These are phyloP conservation scores for Rhamphomyia laevipes DNA, from an alignment of 2,888 invertebrate genomes.

Conservation along the genomic window DNA sequence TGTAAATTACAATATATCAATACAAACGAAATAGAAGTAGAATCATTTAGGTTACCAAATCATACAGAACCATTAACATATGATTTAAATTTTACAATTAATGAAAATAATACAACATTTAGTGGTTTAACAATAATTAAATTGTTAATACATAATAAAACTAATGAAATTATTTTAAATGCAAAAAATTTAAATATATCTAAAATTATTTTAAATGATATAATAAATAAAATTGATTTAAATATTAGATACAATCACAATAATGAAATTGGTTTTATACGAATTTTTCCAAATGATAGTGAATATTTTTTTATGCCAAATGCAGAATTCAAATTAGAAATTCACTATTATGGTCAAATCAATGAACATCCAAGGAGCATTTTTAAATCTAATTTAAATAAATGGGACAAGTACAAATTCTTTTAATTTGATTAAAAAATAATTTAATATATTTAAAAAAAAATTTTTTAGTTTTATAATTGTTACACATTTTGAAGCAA, in stretches of 20 bases:
- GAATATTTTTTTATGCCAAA: conserved; percentile 26
- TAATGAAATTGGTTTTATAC: conserved; percentile 19
- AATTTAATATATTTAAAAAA: not conserved
- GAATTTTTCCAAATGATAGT: conserved; percentile 24
- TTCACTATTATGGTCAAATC: conserved; percentile 45
- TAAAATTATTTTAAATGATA: conserved; percentile 10
- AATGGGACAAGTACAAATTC: conserved; percentile 11
- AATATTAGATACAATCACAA: conserved; percentile 24
- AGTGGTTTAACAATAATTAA: conserved; percentile 38
- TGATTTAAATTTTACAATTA: conserved; percentile 32
- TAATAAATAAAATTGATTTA: conserved; percentile 17
- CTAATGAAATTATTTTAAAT: not conserved
- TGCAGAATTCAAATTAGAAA: conserved; percentile 31
- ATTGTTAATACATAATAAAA: not conserved
- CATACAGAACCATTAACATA: conserved; percentile 43
- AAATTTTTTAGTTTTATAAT: conserved; percentile 36
- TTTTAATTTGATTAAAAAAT: too few relatives aligned
- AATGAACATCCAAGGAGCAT: conserved; percentile 51
- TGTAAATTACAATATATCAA: too few relatives aligned
- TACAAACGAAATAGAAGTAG: too few relatives aligned
- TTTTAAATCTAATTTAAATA: conserved; percentile 45
- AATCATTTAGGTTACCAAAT: conserved; percentile 39
- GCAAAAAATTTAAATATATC: not conserved
- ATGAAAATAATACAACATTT: conserved; percentile 22
- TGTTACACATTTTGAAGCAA: conserved; percentile 52